phyloP scores from a whole-genome alignment of 1,140 invertebrate species.

The Musca domestica region DNA sequence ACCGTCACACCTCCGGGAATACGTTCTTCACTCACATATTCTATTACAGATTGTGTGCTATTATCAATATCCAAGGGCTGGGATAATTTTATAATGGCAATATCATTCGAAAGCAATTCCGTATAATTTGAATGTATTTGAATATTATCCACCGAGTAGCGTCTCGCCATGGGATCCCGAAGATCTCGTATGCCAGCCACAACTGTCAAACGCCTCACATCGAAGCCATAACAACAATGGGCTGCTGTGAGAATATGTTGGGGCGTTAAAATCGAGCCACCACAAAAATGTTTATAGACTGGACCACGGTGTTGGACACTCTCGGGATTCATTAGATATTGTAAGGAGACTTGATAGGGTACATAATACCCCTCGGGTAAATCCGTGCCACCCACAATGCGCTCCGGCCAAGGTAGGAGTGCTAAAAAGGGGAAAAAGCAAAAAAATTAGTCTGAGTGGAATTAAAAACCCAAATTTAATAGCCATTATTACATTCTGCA shows the following conservation, averaged over 20 bases:
- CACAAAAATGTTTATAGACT: conserved; percentile 44
- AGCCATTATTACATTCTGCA: too few species aligned
- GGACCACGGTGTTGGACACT: conserved; percentile 12
- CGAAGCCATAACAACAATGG: conserved; percentile 47
- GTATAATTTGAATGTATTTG: conserved; percentile 44
- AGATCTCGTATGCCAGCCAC: conserved; percentile 56
- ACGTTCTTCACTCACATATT: conserved; percentile 27
- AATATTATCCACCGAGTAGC: conserved; percentile 32
- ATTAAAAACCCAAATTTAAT: too few species aligned
- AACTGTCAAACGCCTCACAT: conserved; percentile 44
- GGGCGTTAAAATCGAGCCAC: conserved; percentile 49
- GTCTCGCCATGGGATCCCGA: conserved; percentile 43
- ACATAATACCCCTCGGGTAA: conserved; percentile 35
- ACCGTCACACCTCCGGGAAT: conserved; percentile 37
- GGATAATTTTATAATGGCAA: conserved; percentile 42
- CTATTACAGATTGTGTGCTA: conserved; percentile 33
- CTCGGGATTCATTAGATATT: conserved; percentile 31
- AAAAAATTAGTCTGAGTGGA: too few species aligned
- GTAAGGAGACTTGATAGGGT: conserved; percentile 49
- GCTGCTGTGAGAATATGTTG: conserved; percentile 51
- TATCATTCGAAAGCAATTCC: conserved; percentile 42
- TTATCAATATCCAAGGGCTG: conserved; percentile 37
- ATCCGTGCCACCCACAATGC: conserved; percentile 45
- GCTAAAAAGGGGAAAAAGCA: too few species aligned
- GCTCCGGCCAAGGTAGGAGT: background rate